Evolutionary conservation across 2,797 vertebrate species (phyloP), one percentile per base, ranked within the genome.

Genomic region (Chrysocyon brachyurus): DNA sequence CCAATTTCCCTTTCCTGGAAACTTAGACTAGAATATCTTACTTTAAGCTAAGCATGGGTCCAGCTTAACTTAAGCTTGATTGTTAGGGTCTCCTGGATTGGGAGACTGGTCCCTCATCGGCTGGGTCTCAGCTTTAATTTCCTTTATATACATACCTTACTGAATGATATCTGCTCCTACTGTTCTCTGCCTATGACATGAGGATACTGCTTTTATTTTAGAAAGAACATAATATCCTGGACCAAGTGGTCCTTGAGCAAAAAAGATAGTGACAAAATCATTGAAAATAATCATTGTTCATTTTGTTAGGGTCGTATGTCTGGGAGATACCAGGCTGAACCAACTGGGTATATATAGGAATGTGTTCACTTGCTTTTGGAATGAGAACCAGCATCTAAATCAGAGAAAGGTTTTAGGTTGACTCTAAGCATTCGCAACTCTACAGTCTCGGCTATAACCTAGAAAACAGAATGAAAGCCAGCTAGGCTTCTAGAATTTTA

Each of bases 381-480:
- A 77, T 61, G 17, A 86, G 66, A 95, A 40, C 52, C 46, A 28
- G 52, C 57, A 36, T 64, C 28, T 64, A 77, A 63, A 59, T 77
- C 49, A 36, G 40, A 73, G 77, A 73, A 40, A 57, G 31, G 1
- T 93, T 75, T 94, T 57, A 84, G 61, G 57, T 78, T 96, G n/a
- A 64, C 57, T 89, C 26, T 79, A n/a, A 85, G 83, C 19, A 73
- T 19, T 73, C 54, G 12, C 54, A 79, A 66, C 28, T 88, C 24
- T 63, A 0, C 63, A 3, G 1, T 90, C 91, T 90, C 94, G 59
- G 36, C 61, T 72, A 14, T 91, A 40, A 92, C 59, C 33, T 36
- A 90, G 52, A 85, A 88, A 94, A 94, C 72, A 89, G 66, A 87
- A 72, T 90, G 81, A 78, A 90, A 95, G 91, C 26, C 24, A 64